Conservation (phyloP, 92 coral and sea anemone species). For the Isaurus tuberculatus region DNA sequence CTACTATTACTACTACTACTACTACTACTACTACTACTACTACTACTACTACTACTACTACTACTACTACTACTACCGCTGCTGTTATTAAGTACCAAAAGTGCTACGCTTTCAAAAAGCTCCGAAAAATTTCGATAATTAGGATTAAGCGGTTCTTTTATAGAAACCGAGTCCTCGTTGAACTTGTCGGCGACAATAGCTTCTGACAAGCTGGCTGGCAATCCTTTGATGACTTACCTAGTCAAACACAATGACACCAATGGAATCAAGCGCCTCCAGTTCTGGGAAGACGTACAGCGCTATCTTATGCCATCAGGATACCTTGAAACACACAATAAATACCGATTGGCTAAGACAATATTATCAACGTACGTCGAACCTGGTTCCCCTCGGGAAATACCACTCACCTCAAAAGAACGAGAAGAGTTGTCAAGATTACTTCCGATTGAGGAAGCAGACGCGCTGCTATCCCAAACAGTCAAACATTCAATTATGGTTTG, state of each 20-base stretch:
- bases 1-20: not conserved
- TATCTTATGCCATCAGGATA: conserved; percentile 69
- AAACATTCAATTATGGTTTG: conserved; percentile 53
- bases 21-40: no score
- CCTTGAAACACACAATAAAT: conserved; percentile 69
- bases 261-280: conserved; percentile 77
- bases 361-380: conserved; percentile 79
- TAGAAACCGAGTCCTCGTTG: not conserved
- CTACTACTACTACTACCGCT: no score
- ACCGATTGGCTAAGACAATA: conserved; percentile 77
- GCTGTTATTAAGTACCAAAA: no score
- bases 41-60: no score
- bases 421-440: conserved; percentile 68
- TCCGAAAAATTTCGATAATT: no score
- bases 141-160: not conserved
- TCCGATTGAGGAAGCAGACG: conserved; percentile 72
- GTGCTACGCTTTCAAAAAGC: no score
- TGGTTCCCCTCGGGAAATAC: conserved; percentile 72
- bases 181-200: conserved; percentile 37
- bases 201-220: conserved; percentile 88
- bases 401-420: conserved; percentile 56
- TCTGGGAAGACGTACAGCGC: conserved; percentile 94
- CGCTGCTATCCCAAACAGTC: conserved; percentile 55
- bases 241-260: conserved; percentile 53
- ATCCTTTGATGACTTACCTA: conserved; percentile 75